phyloP scores from a whole-genome alignment of 1,140 invertebrate species.

The Pseudomyrmex gracilis region DNA sequence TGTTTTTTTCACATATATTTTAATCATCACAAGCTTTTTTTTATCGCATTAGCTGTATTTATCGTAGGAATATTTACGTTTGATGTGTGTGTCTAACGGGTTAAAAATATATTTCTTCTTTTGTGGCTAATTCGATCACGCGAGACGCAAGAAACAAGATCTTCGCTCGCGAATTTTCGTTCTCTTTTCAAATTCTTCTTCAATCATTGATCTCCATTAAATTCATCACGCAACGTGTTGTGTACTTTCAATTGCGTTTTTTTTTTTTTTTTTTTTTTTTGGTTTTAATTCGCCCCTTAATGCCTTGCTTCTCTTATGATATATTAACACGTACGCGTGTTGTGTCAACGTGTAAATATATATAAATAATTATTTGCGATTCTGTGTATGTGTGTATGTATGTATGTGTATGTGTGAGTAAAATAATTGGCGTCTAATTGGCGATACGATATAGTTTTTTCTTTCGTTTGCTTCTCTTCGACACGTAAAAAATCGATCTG shows the following conservation, averaged over 20 bases:
- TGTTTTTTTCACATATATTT: not conserved
- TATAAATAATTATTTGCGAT: constrained; percentile 50
- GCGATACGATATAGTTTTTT: constrained; percentile 34
- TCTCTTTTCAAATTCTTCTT: not conserved
- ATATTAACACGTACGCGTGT: constrained; percentile 14
- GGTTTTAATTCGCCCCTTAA: not conserved
- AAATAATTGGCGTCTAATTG: constrained; percentile 58
- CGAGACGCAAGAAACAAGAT: not conserved
- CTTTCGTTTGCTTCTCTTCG: constrained; percentile 26
- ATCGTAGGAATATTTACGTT: constrained; percentile 19
- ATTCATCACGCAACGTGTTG: constrained; percentile 5
- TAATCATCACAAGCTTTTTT: not conserved
- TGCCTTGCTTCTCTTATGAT: constrained; percentile 7
- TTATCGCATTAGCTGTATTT: not conserved
- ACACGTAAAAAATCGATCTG: constrained; percentile 48
- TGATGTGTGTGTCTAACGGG: not conserved
- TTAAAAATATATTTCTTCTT: constrained; percentile 6
- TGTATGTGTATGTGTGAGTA: not conserved
- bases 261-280: not conserved
- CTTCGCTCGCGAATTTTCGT: not conserved
- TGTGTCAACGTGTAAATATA: constrained; percentile 44
- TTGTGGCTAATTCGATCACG: not conserved
- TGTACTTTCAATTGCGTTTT: constrained; percentile 52
- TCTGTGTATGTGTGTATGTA: too few relatives aligned
- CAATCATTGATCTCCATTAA: not conserved